These are phyloP conservation scores for Matsumurasca onukii DNA, from an alignment of 1,140 invertebrate species.

Conservation along the genomic window DNA sequence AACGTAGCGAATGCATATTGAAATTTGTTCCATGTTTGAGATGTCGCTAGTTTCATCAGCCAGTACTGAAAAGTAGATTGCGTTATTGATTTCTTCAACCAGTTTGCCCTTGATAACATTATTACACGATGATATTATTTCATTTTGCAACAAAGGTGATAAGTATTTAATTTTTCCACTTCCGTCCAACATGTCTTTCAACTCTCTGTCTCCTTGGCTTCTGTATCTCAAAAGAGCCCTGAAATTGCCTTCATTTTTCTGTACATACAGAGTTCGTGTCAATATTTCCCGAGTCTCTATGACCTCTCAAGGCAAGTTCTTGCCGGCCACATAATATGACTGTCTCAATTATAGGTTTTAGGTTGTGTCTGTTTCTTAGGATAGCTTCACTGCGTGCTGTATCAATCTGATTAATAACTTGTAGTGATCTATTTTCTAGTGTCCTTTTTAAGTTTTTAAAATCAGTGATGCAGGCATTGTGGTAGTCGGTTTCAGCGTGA, in stretches of 20 bases:
- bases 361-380: conserved; percentile 11
- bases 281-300: conserved; percentile 2
- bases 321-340: conserved; percentile 3
- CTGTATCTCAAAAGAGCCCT: conserved; percentile 1
- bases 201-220: conserved; percentile 5
- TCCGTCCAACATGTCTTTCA: not conserved
- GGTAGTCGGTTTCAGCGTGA: conserved; percentile 4
- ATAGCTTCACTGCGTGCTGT: not conserved
- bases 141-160: not conserved
- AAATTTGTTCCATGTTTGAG: conserved; percentile 12
- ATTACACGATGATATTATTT: conserved; percentile 7
- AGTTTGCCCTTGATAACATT: conserved; percentile 15
- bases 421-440: not conserved
- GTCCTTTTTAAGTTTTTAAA: conserved; percentile 11
- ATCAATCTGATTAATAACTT: conserved; percentile 11
- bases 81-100: conserved; percentile 11
- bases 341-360: conserved; percentile 19
- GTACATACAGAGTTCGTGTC: not conserved
- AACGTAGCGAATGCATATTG: conserved; percentile 6
- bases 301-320: not conserved
- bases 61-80: not conserved
- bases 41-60: conserved; percentile 17
- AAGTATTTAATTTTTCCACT: conserved; percentile 15
- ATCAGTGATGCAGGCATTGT: conserved; percentile 12
- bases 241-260: conserved; percentile 17